Evolutionary conservation across 2,797 vertebrate species (phyloP).

Genomic region (Varecia variegata): DNA sequence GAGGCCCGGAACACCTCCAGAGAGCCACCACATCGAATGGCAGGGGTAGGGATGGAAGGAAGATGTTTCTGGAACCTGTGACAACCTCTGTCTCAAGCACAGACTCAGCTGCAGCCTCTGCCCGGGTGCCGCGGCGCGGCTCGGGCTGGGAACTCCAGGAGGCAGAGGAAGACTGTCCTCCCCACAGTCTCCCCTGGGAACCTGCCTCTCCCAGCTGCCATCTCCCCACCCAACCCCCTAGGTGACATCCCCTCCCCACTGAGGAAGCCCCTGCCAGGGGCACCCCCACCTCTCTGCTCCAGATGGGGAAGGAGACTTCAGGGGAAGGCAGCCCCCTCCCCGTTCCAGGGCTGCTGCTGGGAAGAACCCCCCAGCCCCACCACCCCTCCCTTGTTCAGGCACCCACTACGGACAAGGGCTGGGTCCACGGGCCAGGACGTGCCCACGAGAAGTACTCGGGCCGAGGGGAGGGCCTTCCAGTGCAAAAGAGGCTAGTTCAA

Average conservation of each 20-base stretch:
- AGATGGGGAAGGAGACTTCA: background rate
- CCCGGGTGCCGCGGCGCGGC: background rate
- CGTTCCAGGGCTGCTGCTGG: background rate
- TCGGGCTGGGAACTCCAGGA: rapidly evolving
- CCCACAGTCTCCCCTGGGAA: background rate
- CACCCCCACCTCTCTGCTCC: background rate
- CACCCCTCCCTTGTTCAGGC: rapidly evolving
- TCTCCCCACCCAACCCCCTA: no score
- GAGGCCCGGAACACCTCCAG: background rate
- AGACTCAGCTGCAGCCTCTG: rapidly evolving
- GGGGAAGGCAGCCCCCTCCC: background rate
- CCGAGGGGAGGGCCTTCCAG: rapidly evolving
- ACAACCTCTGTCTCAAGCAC: background rate
- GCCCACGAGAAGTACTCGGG: rapidly evolving
- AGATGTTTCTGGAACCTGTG: background rate
- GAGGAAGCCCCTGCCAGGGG: background rate
- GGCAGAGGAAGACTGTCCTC: rapidly evolving
- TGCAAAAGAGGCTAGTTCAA: background rate
- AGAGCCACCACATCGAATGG: background rate
- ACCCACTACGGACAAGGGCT: rapidly evolving
- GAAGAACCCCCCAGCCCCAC: background rate
- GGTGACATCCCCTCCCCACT: background rate
- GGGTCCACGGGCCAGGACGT: rapidly evolving
- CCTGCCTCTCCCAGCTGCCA: background rate
- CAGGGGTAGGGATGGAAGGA: background rate